A percentile compares a stretch with the other conserved stretches of the same genome.
Conservation (phyloP, 2,888 invertebrate species). For the Phragmatobia fuliginosa region DNA sequence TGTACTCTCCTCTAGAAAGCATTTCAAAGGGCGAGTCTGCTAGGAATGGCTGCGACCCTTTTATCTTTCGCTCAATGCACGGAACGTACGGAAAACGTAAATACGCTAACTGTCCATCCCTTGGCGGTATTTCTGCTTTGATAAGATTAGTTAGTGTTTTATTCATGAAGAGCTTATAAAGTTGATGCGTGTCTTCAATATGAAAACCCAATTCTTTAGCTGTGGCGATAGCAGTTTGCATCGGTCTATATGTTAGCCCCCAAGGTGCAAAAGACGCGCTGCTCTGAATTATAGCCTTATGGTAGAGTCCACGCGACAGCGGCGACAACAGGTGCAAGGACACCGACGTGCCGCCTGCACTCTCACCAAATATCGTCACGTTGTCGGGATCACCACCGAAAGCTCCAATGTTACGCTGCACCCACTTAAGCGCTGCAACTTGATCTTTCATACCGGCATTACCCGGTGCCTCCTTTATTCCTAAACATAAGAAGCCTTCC, state of each 20-base stretch:
- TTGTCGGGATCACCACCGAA: constrained; percentile 62
- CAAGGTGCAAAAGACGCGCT: too few species aligned
- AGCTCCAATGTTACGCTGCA: constrained; percentile 48
- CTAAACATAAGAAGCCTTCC: constrained; percentile 56
- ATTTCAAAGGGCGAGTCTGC: constrained; percentile 31
- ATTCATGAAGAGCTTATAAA: constrained; percentile 16
- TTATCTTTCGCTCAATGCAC: constrained; percentile 23
- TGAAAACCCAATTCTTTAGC: not conserved
- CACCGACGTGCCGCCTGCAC: constrained; percentile 53
- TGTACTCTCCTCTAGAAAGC: constrained; percentile 31
- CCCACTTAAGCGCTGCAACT: constrained; percentile 12
- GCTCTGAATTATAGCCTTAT: constrained; percentile 57
- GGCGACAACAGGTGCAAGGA: constrained; percentile 55
- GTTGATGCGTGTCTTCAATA: not conserved
- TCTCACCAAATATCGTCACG: constrained; percentile 39
- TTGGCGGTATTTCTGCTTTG: constrained; percentile 4
- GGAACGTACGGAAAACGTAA: constrained; percentile 13
- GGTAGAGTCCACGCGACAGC: constrained; percentile 55
- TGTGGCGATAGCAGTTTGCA: not conserved
- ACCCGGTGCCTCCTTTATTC: constrained; percentile 58
- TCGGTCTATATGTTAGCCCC: too few species aligned
- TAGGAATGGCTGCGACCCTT: constrained; percentile 36
- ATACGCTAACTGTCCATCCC: constrained; percentile 8
- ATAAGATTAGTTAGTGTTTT: constrained; percentile 17
- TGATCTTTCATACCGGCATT: constrained; percentile 35